These are phyloP conservation scores for Pelusios castaneus DNA, from an alignment of 2,113 vertebrate genomes.

Conservation along the genomic window DNA sequence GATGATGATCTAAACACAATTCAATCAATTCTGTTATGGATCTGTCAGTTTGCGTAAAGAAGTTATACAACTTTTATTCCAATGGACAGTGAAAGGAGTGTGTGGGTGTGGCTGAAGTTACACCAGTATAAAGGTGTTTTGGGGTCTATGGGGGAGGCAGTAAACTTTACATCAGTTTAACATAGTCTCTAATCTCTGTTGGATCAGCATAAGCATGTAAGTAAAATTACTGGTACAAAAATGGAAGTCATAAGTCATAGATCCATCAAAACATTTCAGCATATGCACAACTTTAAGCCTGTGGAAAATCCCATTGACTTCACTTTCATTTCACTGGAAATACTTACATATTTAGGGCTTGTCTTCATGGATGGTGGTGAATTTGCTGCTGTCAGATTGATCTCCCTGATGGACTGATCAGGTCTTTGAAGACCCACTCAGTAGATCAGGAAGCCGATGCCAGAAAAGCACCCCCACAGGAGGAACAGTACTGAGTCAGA, in stretches of 20 bases:
- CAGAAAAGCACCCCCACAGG: no score
- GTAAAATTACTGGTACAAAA: background rate
- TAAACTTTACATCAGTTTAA: constrained; percentile 19
- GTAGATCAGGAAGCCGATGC: no score
- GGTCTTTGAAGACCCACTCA: no score
- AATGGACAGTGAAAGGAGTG: background rate
- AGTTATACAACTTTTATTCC: background rate
- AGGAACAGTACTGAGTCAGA: no score
- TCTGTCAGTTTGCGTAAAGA: background rate
- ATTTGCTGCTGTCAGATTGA: no score
- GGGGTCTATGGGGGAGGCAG: constrained; percentile 5
- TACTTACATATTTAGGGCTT: background rate
- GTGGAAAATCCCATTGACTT: constrained; percentile 34
- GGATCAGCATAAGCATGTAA: background rate
- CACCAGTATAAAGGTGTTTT: constrained; percentile 1
- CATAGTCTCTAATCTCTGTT: background rate
- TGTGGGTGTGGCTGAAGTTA: background rate
- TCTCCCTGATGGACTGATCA: no score
- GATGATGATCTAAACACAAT: background rate
- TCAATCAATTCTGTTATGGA: background rate
- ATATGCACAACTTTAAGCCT: background rate
- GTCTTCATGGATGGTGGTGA: no score
- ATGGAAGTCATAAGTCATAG: background rate
- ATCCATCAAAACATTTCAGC: constrained; percentile 24
- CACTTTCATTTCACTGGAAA: constrained; percentile 34